Conservation (phyloP, 1,140 invertebrate species). For the Pogonognathellus flavescens region DNA sequence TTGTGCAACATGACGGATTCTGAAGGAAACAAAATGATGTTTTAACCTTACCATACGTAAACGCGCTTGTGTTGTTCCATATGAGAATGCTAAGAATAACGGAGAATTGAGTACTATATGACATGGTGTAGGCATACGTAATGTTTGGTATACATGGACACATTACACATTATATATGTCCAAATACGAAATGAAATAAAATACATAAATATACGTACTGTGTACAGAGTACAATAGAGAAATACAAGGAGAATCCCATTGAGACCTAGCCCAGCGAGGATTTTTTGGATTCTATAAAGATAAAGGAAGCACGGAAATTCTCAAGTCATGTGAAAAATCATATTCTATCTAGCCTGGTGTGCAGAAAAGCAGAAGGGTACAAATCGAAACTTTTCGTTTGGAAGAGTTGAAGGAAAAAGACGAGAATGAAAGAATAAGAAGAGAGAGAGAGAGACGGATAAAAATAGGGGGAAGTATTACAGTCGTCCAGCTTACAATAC, state of each 20-base stretch:
- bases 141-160: no score
- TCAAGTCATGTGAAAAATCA: constrained; percentile 57
- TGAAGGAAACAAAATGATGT: constrained; percentile 35
- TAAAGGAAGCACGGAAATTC: constrained; percentile 48
- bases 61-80: background rate
- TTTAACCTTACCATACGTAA: background rate
- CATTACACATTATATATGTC: background rate
- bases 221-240: background rate
- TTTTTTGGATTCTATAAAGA: constrained; percentile 51
- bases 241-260: constrained; percentile 28
- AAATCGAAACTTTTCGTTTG: constrained; percentile 49
- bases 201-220: background rate
- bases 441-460: background rate
- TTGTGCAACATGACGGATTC: constrained; percentile 53
- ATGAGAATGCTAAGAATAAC: no score
- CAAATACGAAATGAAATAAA: constrained; percentile 7
- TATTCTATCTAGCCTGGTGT: constrained; percentile 49
- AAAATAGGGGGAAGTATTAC: constrained; percentile 13
- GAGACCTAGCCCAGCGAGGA: constrained; percentile 41
- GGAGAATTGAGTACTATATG: no score
- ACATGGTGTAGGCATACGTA: no score
- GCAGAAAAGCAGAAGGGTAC: constrained; percentile 51
- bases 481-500: constrained; percentile 40
- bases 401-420: constrained; percentile 26
- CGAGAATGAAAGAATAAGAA: constrained; percentile 4